These are phyloP conservation scores for Petrocephalus sullivani DNA, from an alignment of 2,797 vertebrate genomes.

Conservation along the genomic window DNA sequence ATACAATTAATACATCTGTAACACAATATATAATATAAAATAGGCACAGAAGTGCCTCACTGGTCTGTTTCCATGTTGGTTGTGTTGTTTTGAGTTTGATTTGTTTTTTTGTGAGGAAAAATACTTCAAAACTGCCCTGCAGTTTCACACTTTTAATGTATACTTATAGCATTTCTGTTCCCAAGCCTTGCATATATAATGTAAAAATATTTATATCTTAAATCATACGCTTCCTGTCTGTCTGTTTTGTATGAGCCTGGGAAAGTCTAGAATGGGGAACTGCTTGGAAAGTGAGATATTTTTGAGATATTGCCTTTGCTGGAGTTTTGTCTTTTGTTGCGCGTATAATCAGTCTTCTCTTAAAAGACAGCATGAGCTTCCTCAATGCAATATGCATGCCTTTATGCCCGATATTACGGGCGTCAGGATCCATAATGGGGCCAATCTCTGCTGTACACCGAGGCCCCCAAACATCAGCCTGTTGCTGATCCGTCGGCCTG, in stretches of 20 bases:
- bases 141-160: background rate
- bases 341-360: slow-evolving; percentile 11
- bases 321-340: background rate
- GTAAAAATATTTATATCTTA: background rate
- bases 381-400: slow-evolving; percentile 37
- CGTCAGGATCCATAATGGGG: slow-evolving; percentile 37
- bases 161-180: background rate
- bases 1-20: background rate
- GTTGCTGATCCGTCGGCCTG: slow-evolving; percentile 45
- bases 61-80: background rate
- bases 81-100: background rate
- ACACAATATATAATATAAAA: background rate
- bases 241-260: background rate
- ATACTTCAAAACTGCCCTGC: background rate
- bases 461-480: slow-evolving; percentile 41
- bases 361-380: slow-evolving; percentile 11
- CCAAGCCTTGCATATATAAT: background rate
- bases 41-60: background rate
- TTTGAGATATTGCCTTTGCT: slow-evolving; percentile 17
- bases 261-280: background rate
- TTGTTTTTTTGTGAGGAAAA: background rate
- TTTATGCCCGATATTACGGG: slow-evolving; percentile 41
- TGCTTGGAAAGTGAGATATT: background rate
- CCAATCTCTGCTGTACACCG: slow-evolving; percentile 36
- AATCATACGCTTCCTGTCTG: background rate